These are phyloP conservation scores for Erpobdella octoculata DNA, from an alignment of 2,888 invertebrate species.

Conservation along the genomic window DNA sequence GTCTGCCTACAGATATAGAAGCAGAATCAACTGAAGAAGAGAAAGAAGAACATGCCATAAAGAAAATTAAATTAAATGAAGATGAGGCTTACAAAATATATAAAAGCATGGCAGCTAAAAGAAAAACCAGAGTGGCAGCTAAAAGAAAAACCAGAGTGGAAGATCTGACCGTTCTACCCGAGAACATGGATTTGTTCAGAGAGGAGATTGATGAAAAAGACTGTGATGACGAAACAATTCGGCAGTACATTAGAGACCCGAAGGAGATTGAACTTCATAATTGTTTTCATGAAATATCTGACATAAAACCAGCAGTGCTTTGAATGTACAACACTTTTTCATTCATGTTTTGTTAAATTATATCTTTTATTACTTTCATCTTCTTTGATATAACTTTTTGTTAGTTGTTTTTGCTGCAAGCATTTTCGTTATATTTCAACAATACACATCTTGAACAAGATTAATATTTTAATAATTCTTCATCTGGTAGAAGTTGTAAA, in stretches of 20 bases:
- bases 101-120: not conserved
- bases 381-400: not conserved
- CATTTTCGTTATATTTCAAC: too few species aligned
- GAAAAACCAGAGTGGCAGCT: not conserved
- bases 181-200: not conserved
- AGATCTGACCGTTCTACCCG: not conserved
- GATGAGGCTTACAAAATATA: not conserved
- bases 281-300: not conserved
- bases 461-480: too few species aligned
- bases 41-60: not conserved
- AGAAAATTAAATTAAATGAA: not conserved
- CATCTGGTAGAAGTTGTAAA: too few species aligned
- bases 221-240: not conserved
- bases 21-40: not conserved
- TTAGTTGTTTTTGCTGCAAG: too few species aligned
- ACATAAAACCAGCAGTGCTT: too few species aligned
- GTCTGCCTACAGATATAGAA: too few species aligned
- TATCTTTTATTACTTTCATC: not conserved
- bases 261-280: too few species aligned
- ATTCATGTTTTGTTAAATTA: not conserved
- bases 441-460: too few species aligned
- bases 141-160: not conserved
- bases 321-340: not conserved
- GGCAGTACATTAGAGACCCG: not conserved
- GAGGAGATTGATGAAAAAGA: not conserved